Base-by-base conservation (phyloP, 2,888 invertebrate genomes). In the Elysia crispata region DNA sequence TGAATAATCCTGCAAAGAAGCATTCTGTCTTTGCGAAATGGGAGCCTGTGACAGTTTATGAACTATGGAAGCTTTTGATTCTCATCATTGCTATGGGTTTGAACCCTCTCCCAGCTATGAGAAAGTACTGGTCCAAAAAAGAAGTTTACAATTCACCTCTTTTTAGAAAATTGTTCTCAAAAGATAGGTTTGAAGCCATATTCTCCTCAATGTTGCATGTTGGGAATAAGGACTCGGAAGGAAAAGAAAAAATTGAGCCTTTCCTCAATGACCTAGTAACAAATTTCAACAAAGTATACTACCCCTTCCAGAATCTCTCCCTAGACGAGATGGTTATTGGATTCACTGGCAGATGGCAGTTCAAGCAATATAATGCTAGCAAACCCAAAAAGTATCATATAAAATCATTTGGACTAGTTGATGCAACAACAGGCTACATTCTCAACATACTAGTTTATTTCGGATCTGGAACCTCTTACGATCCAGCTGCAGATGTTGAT, bases 271-370 rank as follows among this genome's bases (percentile, higher is more conserved):
- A 18, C 11, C 18, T 67, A 31, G 30, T 67, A 20, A 30, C 5
- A 6, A 72, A 49, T n/a, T 72, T 72, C 25, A 20, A 72, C 11
- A 11, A 3, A 23, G 72, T 49, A 8, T 72, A 49, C 23, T 33
- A 49, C n/a, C 49, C 72, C 20, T 72, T 20, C 49, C 49, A 72
- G 25, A 28, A 77, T 6, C 54, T 69, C 20, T n/a, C 5, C 25
- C n/a, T 72, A 5, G 41, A 72, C 25, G 72, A 72, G 31, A 72
- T 72, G 72, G 49, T 72, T 11, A 72, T 72, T 18, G 72, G 72
- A 49, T 72, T 33, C 49, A 72, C 33, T 20, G 33, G 50, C n/a
- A 13, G 72, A 23, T 72, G 25, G 18, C 23, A 20, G 49, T 23
- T n/a, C 49, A 49, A 72, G 50, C 72, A 72, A 49, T 72, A 18